Percentiles rank a stretch among this genome's conserved stretches.
Evolutionary conservation across 2,888 invertebrate species (phyloP).

Genomic region (Andricus quercusramuli): DNA sequence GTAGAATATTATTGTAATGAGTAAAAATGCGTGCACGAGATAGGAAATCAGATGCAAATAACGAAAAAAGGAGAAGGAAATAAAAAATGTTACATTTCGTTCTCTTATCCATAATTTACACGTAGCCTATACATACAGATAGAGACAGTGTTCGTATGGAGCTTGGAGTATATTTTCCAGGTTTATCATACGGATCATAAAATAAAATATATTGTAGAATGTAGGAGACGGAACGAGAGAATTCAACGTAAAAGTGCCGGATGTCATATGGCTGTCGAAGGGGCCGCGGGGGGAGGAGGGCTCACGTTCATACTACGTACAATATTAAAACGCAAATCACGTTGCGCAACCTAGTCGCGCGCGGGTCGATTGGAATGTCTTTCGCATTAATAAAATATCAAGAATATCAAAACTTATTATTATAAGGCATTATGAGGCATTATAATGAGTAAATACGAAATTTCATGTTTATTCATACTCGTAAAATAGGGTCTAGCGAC

Average conservation of each 20-base stretch:
- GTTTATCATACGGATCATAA: constrained; percentile 11
- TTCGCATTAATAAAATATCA: constrained; percentile 74
- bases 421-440: too few relatives aligned
- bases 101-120: too few relatives aligned
- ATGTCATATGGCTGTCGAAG: constrained; percentile 43
- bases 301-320: constrained; percentile 59
- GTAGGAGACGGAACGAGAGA: constrained; percentile 25
- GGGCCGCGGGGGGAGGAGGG: constrained; percentile 48
- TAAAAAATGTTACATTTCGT: too few relatives aligned
- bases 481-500: constrained; percentile 55
- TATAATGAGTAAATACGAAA: constrained; percentile 70
- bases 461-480: constrained; percentile 75
- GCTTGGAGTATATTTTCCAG: too few relatives aligned
- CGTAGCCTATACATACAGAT: too few relatives aligned
- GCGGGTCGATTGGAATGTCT: constrained; percentile 70
- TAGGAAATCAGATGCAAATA: too few relatives aligned
- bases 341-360: constrained; percentile 70
- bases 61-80: too few relatives aligned
- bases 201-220: constrained; percentile 36
- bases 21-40: too few relatives aligned
- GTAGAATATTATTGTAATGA: too few relatives aligned
- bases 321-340: constrained; percentile 76
- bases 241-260: constrained; percentile 44
- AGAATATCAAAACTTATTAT: constrained; percentile 73
- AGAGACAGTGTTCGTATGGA: too few relatives aligned